Base-by-base conservation (phyloP, 2,113 vertebrate species). In the Scartelaos histophorus region DNA sequence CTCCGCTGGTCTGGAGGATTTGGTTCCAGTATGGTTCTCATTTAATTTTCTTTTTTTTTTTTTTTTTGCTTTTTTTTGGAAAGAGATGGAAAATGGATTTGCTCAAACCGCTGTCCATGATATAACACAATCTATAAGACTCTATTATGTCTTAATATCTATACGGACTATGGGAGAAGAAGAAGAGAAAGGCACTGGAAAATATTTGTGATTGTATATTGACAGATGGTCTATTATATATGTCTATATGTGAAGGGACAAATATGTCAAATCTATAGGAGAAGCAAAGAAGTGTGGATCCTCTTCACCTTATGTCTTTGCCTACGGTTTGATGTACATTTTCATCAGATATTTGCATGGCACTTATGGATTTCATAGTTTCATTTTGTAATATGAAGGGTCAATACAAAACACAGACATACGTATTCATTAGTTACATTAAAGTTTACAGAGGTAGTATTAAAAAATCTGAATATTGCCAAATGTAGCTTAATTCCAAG, bases 181-280 rank as follows among this genome's bases (percentile, higher is more conserved):
- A 86, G 85, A 73, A 74, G 83, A 85, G 72, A 85, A 89, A 92
- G 89, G 89, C 92, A 93, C 92, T 94, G 92, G 93, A 94, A 91
- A 82, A 85, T 71, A 86, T 81, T 83, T 82, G 84, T 74, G 84
- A 78, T 84, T 75, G 76, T 68, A 46, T 70, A 80, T 78, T 68
- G 73, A 81, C 77, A 78, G 74, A 80, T 71, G 65, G 68, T 84
- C 69, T 69, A 78, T 29, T 66, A 15, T 73, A 38, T 79, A n/a
- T 83, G 74, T 72, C 80, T 79, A 64, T 64, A 38, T 64, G 34
- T 64, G 34, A 38, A 62, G 25, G 25, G 25, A 38, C 6, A 17
- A 35, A 38, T 16, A 62, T 62, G 34, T 62, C 35, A 19, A 35
- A 16, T 38, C 34, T 64, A 64, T 64, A 64, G 71, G 71, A 81